Percentiles rank a stretch among this genome's conserved stretches.
Conservation (phyloP, 2,797 vertebrate species). For the Chaetodon trifasciatus region DNA sequence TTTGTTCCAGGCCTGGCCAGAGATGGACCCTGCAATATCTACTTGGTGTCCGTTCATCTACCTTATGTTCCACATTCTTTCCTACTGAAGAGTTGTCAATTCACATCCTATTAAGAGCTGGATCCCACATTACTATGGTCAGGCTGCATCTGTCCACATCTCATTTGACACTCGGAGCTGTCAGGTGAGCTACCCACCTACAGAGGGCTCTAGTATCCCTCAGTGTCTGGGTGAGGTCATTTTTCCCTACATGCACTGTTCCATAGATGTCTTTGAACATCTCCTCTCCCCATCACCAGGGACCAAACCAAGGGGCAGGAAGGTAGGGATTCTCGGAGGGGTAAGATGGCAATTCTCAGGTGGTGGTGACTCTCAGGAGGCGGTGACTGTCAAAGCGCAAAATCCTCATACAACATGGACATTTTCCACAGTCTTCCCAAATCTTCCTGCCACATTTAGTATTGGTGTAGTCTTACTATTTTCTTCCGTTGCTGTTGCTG, state of each 20-base stretch:
- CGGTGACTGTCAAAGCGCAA: not conserved
- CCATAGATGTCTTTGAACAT: not conserved
- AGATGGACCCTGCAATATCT: not conserved
- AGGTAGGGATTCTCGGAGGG: not conserved
- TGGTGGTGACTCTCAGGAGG: not conserved
- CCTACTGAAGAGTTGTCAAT: not conserved
- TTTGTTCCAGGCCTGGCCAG: not conserved
- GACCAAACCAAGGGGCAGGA: not conserved
- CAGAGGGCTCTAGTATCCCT: not conserved
- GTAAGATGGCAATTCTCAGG: not conserved
- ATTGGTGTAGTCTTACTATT: not conserved
- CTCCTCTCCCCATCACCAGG: not conserved
- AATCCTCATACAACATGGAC: not conserved
- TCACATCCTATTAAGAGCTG: not conserved
- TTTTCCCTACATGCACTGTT: not conserved
- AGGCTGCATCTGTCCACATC: not conserved
- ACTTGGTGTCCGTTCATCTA: not conserved
- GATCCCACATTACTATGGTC: not conserved
- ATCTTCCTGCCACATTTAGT: not conserved
- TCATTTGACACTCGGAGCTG: not conserved
- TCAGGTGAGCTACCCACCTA: not conserved
- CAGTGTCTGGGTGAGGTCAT: not conserved
- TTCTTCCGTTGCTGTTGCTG: not conserved
- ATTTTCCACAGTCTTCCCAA: not conserved
- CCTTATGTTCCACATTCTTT: not conserved